A percentile compares a stretch with the other conserved stretches of the same genome.
Evolutionary conservation across 2,113 vertebrate genomes (phyloP).

Genomic region (Gnathonemus echidnorhynchus): DNA sequence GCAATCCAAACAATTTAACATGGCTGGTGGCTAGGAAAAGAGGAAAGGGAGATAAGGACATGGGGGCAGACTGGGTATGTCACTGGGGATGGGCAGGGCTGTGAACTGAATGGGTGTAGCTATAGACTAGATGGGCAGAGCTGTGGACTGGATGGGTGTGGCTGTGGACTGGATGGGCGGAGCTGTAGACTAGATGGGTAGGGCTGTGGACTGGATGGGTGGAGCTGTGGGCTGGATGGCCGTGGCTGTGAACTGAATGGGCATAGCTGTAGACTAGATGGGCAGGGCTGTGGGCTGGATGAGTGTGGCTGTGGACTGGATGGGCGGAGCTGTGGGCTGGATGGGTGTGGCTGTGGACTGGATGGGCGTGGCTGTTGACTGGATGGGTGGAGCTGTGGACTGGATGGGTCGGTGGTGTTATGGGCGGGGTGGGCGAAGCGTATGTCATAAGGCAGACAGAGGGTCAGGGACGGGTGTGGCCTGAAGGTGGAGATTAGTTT

Average conservation of each 20-base stretch:
- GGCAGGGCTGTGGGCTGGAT: slow-evolving; percentile 29
- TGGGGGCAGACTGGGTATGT: not conserved
- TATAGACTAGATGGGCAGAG: slow-evolving; percentile 22
- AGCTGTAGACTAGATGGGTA: too few species aligned
- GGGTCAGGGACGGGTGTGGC: not conserved
- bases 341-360: not conserved
- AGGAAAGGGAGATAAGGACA: not conserved
- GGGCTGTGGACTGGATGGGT: not conserved
- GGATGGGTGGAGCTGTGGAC: not conserved
- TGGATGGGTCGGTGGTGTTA: slow-evolving; percentile 5
- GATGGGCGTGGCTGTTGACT: too few species aligned
- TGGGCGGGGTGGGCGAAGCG: not conserved
- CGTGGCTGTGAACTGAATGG: too few species aligned
- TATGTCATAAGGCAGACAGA: slow-evolving; percentile 16
- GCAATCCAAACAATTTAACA: slow-evolving; percentile 62
- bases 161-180: not conserved
- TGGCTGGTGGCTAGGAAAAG: slow-evolving; percentile 38
- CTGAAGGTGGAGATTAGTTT: not conserved
- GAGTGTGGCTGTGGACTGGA: not conserved
- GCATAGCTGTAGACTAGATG: not conserved
- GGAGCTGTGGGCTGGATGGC: too few species aligned
- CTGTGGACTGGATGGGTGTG: not conserved
- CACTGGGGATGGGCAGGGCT: not conserved
- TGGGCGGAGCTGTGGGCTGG: not conserved
- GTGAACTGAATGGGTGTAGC: not conserved